phyloP scores from a whole-genome alignment of 2,113 vertebrate species.

The Xiphorhynchus elegans region DNA sequence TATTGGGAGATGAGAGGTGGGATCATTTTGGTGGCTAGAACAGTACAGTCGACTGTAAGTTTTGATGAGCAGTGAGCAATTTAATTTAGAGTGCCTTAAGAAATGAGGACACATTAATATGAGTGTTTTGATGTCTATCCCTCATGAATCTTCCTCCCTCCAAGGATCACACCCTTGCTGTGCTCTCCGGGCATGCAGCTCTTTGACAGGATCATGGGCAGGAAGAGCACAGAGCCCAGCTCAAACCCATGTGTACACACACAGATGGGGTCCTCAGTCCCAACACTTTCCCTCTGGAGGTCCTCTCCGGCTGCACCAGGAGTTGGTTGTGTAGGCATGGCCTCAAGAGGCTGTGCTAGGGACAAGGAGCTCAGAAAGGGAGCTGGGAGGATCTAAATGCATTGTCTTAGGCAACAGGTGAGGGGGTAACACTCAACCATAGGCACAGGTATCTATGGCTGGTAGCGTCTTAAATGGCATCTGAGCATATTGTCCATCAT shows the following conservation, averaged over 20 bases:
- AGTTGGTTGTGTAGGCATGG: not conserved
- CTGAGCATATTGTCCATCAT: not conserved
- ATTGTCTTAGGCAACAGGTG: rapidly evolving
- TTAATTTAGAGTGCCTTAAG: not conserved
- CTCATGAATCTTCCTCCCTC: not conserved
- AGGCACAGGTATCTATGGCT: not conserved
- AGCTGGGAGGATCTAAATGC: not conserved
- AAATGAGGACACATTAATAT: not conserved
- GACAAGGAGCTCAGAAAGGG: not conserved
- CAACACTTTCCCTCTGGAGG: not conserved
- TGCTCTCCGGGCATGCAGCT: not conserved
- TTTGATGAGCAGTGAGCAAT: not conserved
- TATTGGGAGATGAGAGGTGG: not conserved
- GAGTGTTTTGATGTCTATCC: rapidly evolving
- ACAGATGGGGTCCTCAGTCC: not conserved
- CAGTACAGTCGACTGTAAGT: not conserved
- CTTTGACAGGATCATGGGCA: rapidly evolving
- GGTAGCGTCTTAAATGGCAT: not conserved
- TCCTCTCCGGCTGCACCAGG: not conserved
- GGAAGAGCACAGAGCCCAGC: not conserved
- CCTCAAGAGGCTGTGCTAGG: not conserved
- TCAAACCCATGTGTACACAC: rapidly evolving
- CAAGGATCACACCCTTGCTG: not conserved
- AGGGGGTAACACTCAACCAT: not conserved
- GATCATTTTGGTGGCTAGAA: not conserved